Evolutionary conservation across 2,113 vertebrate species (phyloP).

Genomic region (Shinisaurus crocodilurus): DNA sequence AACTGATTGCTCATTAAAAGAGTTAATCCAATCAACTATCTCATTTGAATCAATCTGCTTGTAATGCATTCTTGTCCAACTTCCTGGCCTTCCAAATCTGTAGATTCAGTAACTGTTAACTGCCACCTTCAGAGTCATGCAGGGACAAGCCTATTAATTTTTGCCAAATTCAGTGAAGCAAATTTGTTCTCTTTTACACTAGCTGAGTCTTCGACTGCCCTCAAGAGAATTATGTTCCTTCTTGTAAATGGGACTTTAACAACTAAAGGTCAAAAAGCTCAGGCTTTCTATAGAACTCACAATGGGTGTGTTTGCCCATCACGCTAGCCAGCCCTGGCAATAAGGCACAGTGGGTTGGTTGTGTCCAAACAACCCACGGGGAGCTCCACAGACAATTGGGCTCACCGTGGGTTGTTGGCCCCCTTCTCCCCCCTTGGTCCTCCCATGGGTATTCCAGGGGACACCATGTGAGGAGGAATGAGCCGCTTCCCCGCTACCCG

Average conservation of each 20-base stretch:
- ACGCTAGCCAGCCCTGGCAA: too few species aligned
- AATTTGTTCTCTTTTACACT: not conserved
- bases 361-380: too few species aligned
- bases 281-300: not conserved
- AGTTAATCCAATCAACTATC: not conserved
- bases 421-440: too few species aligned
- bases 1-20: not conserved
- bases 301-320: too few species aligned
- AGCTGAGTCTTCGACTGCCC: not conserved
- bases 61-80: too few species aligned
- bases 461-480: too few species aligned
- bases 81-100: not conserved
- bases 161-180: not conserved
- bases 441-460: too few species aligned
- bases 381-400: too few species aligned
- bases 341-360: too few species aligned
- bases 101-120: not conserved
- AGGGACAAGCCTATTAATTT: not conserved
- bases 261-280: not conserved
- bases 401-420: too few species aligned
- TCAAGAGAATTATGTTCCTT: not conserved
- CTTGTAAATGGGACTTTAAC: not conserved
- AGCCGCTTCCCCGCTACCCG: too few species aligned
- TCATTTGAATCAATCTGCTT: not conserved
- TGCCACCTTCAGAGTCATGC: not conserved